Evolutionary conservation across 2,797 vertebrate genomes (phyloP).

Genomic region (Diglossa cyanea): DNA sequence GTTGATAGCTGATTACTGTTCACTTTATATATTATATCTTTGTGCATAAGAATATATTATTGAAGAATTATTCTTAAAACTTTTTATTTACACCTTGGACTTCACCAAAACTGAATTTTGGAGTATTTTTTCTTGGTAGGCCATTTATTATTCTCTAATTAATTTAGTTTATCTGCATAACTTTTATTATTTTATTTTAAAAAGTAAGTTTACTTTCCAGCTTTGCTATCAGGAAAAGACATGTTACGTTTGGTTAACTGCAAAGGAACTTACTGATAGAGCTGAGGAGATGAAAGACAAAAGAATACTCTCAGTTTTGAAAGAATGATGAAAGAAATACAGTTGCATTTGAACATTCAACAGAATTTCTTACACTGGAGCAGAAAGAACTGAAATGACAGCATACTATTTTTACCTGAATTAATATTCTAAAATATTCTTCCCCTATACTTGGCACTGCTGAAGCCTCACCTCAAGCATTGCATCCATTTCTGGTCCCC

Average conservation of each 20-base stretch:
- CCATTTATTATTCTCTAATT: not conserved
- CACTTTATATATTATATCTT: not conserved
- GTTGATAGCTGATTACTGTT: not conserved
- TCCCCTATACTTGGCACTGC: rapidly evolving
- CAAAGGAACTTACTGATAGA: not conserved
- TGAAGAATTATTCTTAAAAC: not conserved
- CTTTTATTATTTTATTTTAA: not conserved
- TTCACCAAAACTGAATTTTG: not conserved
- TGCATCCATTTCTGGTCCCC: not conserved
- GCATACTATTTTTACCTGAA: not conserved
- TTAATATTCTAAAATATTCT: not conserved
- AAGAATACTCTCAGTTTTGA: not conserved
- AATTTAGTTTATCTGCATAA: not conserved
- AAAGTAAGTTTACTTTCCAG: not conserved
- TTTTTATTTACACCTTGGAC: not conserved
- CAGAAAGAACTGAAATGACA: not conserved
- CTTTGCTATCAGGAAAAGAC: not conserved
- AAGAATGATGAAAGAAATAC: not conserved
- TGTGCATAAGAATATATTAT: no score
- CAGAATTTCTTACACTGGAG: not conserved
- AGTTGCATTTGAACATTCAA: not conserved
- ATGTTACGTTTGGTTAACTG: not conserved
- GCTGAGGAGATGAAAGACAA: not conserved
- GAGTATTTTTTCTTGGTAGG: not conserved
- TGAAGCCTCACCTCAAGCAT: not conserved